Conservation (phyloP, 2,888 invertebrate species). For the Blastobasis lacticolella region DNA sequence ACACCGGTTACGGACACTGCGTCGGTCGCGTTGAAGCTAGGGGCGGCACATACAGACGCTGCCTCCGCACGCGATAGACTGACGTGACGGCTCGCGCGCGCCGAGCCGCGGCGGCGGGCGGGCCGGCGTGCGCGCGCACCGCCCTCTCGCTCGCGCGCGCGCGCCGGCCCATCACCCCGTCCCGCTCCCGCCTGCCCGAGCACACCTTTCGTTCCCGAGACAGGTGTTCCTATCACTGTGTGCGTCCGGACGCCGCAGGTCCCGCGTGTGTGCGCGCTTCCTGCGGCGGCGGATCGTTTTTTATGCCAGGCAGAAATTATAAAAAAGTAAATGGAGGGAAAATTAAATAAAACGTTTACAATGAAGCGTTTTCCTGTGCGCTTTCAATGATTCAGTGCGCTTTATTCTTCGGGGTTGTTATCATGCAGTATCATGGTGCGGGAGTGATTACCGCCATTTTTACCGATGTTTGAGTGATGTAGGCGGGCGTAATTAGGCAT, state of each 20-base stretch:
- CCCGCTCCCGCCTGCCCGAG: constrained; percentile 52
- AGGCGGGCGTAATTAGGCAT: constrained; percentile 71
- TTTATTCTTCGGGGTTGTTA: constrained; percentile 61
- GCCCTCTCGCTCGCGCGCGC: constrained; percentile 45
- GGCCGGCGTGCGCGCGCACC: constrained; percentile 66
- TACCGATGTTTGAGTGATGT: constrained; percentile 67
- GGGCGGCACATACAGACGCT: constrained; percentile 60
- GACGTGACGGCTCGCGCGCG: constrained; percentile 53
- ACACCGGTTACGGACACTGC: constrained; percentile 70
- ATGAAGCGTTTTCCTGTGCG: constrained; percentile 72
- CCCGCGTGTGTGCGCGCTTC: constrained; percentile 59
- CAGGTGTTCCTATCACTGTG: constrained; percentile 67
- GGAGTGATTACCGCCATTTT: constrained; percentile 56
- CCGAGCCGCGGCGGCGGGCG: constrained; percentile 72
- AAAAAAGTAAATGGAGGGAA: constrained; percentile 74
- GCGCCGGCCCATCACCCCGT: constrained; percentile 34
- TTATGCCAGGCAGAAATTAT: constrained; percentile 72
- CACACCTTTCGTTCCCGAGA: constrained; percentile 73
- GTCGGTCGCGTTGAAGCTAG: constrained; percentile 66
- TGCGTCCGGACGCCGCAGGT: constrained; percentile 53
- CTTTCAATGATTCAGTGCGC: constrained; percentile 69
- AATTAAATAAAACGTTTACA: constrained; percentile 74
- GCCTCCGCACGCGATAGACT: constrained; percentile 71
- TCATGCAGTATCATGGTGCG: constrained; percentile 36
- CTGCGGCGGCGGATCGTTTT: constrained; percentile 72